Conservation (phyloP, 2,113 vertebrate genomes). For the Himantopus leucocephalus region DNA sequence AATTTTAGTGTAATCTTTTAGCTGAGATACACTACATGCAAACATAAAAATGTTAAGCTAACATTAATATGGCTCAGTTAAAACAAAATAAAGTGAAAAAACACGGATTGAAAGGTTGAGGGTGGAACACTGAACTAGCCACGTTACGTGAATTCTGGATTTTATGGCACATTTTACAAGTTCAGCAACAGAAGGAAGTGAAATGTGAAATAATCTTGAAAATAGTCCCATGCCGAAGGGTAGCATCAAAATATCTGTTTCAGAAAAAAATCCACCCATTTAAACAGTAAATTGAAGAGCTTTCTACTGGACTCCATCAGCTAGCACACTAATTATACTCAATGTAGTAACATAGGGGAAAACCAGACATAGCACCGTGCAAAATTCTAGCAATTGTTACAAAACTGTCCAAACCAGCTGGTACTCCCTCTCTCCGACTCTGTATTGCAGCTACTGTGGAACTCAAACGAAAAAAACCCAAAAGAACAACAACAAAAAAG, state of each 20-base stretch:
- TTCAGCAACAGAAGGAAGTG: not conserved
- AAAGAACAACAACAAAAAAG: rapidly evolving
- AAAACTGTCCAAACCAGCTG: not conserved
- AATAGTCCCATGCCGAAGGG: not conserved
- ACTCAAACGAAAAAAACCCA: not conserved
- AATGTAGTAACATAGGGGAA: not conserved
- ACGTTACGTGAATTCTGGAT: not conserved
- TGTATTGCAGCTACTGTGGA: not conserved
- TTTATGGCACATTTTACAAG: not conserved
- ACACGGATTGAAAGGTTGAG: not conserved
- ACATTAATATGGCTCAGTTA: not conserved
- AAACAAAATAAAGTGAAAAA: not conserved
- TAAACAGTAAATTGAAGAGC: not conserved
- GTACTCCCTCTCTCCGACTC: not conserved
- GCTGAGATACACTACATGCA: not conserved
- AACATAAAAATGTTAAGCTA: not conserved
- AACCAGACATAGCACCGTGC: not conserved
- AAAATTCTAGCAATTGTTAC: not conserved
- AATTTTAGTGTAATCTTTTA: not conserved
- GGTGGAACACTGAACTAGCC: not conserved
- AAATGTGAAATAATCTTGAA: not conserved
- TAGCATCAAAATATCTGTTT: not conserved
- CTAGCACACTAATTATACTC: not conserved
- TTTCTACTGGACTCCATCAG: not conserved
- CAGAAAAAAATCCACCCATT: not conserved